A percentile compares a stretch with the other conserved stretches of the same genome.
Conservation (phyloP, 2,888 invertebrate genomes). For the Drosophila demipolita region DNA sequence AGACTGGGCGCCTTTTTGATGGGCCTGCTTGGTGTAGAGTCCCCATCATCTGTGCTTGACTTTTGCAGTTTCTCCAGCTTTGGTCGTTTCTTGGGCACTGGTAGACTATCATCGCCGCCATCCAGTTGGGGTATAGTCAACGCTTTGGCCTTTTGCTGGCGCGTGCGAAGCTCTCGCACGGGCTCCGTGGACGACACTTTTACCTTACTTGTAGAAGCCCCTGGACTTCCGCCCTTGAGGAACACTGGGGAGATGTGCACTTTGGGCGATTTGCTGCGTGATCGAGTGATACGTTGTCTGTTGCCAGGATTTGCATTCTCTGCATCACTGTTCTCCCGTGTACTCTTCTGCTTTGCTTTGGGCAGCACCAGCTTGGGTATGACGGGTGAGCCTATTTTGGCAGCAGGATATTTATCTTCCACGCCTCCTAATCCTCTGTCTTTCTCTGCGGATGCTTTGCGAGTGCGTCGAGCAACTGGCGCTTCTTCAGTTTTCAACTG, state of each 20-base stretch:
- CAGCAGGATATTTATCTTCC: constrained; percentile 22
- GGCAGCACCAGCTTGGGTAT: constrained; percentile 72
- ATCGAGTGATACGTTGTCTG: constrained; percentile 37
- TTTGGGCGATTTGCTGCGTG: constrained; percentile 79
- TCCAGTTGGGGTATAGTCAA: constrained; percentile 86
- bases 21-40: constrained; percentile 64
- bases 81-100: constrained; percentile 49
- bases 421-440: not conserved
- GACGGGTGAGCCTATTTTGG: constrained; percentile 61
- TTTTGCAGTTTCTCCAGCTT: constrained; percentile 65
- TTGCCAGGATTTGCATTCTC: constrained; percentile 49
- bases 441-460: constrained; percentile 42
- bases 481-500: constrained; percentile 8
- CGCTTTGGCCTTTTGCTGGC: constrained; percentile 53
- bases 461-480: constrained; percentile 71
- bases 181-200: constrained; percentile 53
- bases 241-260: constrained; percentile 75
- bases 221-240: constrained; percentile 40
- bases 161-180: constrained; percentile 65
- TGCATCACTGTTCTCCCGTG: constrained; percentile 33
- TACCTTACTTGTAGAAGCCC: constrained; percentile 17
- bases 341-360: constrained; percentile 43
- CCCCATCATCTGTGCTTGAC: constrained; percentile 61
- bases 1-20: constrained; percentile 72
- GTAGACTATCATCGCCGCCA: constrained; percentile 86